Conservation (phyloP, 1,140 invertebrate species). For the Chrysoperla carnea region DNA sequence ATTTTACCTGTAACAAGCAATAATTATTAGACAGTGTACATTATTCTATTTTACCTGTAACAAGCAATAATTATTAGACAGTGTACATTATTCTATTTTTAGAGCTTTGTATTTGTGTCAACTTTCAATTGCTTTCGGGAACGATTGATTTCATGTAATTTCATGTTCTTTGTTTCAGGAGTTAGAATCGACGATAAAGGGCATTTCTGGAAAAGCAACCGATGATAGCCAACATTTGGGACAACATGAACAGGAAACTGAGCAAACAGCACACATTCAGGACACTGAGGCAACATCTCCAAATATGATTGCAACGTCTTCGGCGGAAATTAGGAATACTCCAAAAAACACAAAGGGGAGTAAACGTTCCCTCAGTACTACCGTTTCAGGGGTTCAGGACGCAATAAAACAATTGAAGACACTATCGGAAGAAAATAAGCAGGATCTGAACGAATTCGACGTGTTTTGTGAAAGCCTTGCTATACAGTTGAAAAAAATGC, state of each 20-base stretch:
- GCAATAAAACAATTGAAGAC: conserved; percentile 7
- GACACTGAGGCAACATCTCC: conserved; percentile 6
- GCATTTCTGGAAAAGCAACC: too few relatives aligned
- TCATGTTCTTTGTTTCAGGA: too few relatives aligned
- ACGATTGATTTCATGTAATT: conserved; percentile 5
- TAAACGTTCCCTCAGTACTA: conserved; percentile 1
- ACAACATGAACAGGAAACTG: too few relatives aligned
- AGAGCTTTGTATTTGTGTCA: too few relatives aligned
- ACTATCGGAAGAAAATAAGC: conserved; percentile 6
- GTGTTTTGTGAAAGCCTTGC: conserved; percentile 3
- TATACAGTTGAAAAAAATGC: conserved; percentile 8
- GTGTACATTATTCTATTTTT: too few relatives aligned
- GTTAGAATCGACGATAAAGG: too few relatives aligned
- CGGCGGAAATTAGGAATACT: conserved; percentile 4
- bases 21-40: background rate
- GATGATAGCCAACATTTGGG: too few relatives aligned
- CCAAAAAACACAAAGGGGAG: conserved; percentile 4
- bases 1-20: background rate
- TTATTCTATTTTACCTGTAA: background rate
- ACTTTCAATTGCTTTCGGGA: too few relatives aligned
- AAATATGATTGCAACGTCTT: conserved; percentile 8
- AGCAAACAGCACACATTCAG: conserved; percentile 6
- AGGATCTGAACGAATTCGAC: conserved; percentile 8
- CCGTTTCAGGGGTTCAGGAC: conserved; percentile 4
- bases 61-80: background rate